Percentiles rank a stretch among this genome's conserved stretches.
Conservation (phyloP, 2,797 vertebrate genomes). For the Enteromius radiatus region DNA sequence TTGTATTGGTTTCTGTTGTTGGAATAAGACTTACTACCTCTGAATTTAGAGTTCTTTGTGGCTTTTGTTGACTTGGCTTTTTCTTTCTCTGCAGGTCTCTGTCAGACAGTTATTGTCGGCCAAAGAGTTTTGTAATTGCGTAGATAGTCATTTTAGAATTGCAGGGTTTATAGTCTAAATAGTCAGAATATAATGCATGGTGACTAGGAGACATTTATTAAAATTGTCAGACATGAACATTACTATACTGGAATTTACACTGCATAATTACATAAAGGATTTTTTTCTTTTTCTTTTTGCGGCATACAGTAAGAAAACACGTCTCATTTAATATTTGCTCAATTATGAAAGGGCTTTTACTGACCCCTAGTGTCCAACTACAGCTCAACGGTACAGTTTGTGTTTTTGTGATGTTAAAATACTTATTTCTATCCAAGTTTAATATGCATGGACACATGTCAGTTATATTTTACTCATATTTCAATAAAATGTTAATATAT, state of each 20-base stretch:
- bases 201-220: background rate
- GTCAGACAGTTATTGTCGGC: background rate
- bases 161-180: background rate
- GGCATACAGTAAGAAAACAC: background rate
- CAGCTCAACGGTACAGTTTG: background rate
- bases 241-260: background rate
- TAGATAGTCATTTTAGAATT: background rate
- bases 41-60: background rate
- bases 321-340: background rate
- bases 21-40: slow-evolving; percentile 31
- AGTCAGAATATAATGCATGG: background rate
- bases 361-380: slow-evolving; percentile 26
- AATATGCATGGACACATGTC: background rate
- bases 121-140: background rate
- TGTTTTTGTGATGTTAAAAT: background rate
- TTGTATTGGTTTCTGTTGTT: slow-evolving; percentile 56
- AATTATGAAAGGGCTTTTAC: background rate
- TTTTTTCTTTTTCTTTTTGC: background rate
- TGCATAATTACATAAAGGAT: background rate
- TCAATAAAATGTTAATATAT: background rate
- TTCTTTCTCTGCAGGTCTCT: slow-evolving; percentile 13
- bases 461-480: background rate
- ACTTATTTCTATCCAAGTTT: background rate
- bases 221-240: background rate
- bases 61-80: slow-evolving; percentile 16